Evolutionary conservation across 2,797 vertebrate species (phyloP).

Genomic region (Hozukius guyotensis): DNA sequence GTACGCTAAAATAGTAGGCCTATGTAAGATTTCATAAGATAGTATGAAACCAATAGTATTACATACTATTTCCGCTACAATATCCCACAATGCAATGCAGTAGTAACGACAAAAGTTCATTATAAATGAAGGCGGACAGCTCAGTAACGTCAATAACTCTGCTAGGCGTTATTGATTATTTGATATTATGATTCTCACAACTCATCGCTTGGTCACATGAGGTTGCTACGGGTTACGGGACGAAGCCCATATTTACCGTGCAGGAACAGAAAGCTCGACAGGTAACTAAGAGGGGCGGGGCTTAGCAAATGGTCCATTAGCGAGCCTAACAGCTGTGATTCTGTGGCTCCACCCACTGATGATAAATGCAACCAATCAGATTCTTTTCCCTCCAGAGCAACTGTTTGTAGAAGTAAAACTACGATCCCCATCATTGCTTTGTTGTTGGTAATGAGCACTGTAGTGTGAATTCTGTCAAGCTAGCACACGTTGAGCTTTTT

Average conservation of each 20-base stretch:
- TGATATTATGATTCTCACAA: no score
- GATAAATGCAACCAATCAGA: background rate
- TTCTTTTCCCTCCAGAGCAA: background rate
- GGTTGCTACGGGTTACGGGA: no score
- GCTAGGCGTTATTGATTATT: no score
- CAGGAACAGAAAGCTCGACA: background rate
- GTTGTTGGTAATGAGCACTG: constrained; percentile 1
- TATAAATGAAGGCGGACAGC: accelerated
- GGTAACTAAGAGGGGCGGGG: background rate
- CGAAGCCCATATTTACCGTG: background rate
- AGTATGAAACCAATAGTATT: no score
- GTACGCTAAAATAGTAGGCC: no score
- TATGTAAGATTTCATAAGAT: no score
- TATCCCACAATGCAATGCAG: no score
- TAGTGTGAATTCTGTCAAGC: background rate
- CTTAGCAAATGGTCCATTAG: background rate
- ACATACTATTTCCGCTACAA: no score
- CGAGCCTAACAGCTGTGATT: background rate
- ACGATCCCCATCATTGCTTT: background rate
- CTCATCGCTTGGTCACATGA: no score
- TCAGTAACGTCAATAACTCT: no score
- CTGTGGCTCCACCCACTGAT: background rate
- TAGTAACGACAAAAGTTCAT: no score
- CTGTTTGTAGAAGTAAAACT: background rate
- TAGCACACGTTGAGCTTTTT: background rate